Evolutionary conservation across 2,888 invertebrate genomes (phyloP).

Genomic region (Blastobasis adustella): DNA sequence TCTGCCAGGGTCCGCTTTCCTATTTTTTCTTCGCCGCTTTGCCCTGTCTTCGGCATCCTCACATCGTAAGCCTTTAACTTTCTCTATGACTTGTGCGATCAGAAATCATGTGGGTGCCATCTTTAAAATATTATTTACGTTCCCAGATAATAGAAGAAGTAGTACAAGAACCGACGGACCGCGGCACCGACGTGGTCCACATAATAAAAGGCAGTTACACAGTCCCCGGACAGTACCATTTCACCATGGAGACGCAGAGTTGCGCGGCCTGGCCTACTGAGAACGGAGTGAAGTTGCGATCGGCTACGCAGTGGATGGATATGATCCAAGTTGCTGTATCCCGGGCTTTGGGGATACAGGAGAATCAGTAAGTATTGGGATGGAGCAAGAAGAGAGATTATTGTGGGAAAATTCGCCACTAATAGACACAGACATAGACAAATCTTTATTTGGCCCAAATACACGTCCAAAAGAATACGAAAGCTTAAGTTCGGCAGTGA

Average conservation of each 20-base stretch:
- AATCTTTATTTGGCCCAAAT: too few relatives aligned
- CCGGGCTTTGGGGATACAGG: slow-evolving; percentile 64
- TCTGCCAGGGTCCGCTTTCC: too few relatives aligned
- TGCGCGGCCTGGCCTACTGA: slow-evolving; percentile 32
- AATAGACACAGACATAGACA: too few relatives aligned
- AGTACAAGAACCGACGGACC: slow-evolving; percentile 38
- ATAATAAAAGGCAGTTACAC: slow-evolving; percentile 73
- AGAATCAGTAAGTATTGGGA: slow-evolving; percentile 68
- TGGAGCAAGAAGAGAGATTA: too few relatives aligned
- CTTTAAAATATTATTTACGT: not conserved
- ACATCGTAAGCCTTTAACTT: too few relatives aligned
- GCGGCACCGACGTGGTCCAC: slow-evolving; percentile 55
- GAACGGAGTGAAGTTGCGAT: slow-evolving; percentile 40
- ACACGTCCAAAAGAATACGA: too few relatives aligned
- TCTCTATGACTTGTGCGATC: not conserved
- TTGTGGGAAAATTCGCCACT: too few relatives aligned
- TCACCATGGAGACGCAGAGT: slow-evolving; percentile 83
- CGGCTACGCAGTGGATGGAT: slow-evolving; percentile 80
- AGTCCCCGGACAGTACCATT: slow-evolving; percentile 82
- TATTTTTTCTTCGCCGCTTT: too few relatives aligned
- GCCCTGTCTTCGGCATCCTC: too few relatives aligned
- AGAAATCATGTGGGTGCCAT: not conserved
- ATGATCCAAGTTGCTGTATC: slow-evolving; percentile 73
- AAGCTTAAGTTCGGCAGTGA: too few relatives aligned
- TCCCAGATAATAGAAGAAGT: slow-evolving; percentile 46